Conservation (phyloP, 1,140 invertebrate genomes). For the Lepidurus couesii region DNA sequence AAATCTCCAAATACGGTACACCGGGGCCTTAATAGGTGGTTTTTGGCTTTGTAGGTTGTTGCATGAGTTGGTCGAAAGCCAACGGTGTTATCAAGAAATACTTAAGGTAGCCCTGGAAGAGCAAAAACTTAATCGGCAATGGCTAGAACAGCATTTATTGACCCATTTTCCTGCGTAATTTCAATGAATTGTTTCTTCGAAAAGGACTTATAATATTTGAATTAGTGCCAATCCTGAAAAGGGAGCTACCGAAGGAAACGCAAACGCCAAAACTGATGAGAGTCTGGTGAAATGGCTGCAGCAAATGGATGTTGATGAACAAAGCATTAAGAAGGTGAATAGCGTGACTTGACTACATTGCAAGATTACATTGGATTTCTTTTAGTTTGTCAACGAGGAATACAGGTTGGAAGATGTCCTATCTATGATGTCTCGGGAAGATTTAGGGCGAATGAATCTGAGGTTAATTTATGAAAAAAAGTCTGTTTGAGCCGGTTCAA, state of each 20-base stretch:
- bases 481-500: constrained; percentile 24
- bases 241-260: constrained; percentile 34
- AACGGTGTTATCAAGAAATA: constrained; percentile 64
- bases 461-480: constrained; percentile 50
- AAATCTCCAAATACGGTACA: too few species aligned
- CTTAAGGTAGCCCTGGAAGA: constrained; percentile 65
- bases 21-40: too few species aligned
- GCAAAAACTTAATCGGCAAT: constrained; percentile 53
- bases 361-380: background rate
- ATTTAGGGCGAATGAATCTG: constrained; percentile 64
- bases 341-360: constrained; percentile 28
- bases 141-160: constrained; percentile 43
- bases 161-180: constrained; percentile 23
- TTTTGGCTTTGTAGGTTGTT: constrained; percentile 46
- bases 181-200: constrained; percentile 27
- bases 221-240: constrained; percentile 14
- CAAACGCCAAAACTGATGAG: constrained; percentile 39
- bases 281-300: constrained; percentile 43
- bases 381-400: constrained; percentile 63
- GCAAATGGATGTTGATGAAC: constrained; percentile 41
- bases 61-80: constrained; percentile 59
- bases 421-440: constrained; percentile 64
- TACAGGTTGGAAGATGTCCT: constrained; percentile 73
- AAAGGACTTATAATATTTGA: background rate
- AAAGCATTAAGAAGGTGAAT: constrained; percentile 43